phyloP scores from a whole-genome alignment of 2,797 vertebrate genomes.

The Epinephelus coioides region DNA sequence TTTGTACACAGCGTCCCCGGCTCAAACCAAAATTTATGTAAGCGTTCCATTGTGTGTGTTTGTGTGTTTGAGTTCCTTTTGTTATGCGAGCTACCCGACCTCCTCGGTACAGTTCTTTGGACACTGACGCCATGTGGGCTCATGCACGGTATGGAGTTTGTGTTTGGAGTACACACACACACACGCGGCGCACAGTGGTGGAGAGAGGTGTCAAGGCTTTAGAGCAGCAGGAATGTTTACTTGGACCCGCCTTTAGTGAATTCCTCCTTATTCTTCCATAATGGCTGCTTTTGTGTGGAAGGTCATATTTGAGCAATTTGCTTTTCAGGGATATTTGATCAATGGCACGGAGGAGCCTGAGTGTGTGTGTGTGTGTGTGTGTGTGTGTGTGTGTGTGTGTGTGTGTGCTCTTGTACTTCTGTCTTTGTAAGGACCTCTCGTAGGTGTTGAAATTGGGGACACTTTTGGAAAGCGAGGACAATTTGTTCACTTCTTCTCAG shows the following conservation, averaged over 20 bases:
- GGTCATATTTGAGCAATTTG: conserved; percentile 68
- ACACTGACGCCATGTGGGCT: conserved; percentile 55
- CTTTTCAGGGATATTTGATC: conserved; percentile 63
- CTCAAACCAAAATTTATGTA: conserved; percentile 65
- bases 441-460: not conserved
- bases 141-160: conserved; percentile 43
- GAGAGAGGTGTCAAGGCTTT: conserved; percentile 34
- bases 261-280: conserved; percentile 65
- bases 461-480: conserved; percentile 22
- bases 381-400: not conserved
- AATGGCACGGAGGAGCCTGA: conserved; percentile 4
- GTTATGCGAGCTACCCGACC: conserved; percentile 66
- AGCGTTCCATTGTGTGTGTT: conserved; percentile 49
- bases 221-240: conserved; percentile 72
- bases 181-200: conserved; percentile 13
- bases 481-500: conserved; percentile 10
- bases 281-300: conserved; percentile 70
- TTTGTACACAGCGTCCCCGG: conserved; percentile 50
- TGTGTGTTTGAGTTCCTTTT: conserved; percentile 47
- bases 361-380: conserved; percentile 3
- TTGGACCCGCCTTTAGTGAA: conserved; percentile 60
- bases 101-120: conserved; percentile 46
- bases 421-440: not conserved
- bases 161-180: conserved; percentile 64
- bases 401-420: not conserved